phyloP scores from a whole-genome alignment of 2,113 vertebrate genomes.

The Tetrao urogallus region DNA sequence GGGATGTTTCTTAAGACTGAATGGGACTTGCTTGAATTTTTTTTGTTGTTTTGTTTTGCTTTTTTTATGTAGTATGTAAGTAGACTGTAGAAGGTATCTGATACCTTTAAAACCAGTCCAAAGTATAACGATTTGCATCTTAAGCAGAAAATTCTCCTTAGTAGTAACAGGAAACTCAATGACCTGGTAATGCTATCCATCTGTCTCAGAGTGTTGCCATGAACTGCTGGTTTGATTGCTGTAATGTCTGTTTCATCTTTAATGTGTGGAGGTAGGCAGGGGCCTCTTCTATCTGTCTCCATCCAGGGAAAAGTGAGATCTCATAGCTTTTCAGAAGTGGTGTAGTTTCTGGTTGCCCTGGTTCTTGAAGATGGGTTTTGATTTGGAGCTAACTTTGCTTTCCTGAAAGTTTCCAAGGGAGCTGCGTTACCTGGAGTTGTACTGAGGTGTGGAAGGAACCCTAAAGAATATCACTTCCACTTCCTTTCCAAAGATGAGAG shows the following conservation, averaged over 20 bases:
- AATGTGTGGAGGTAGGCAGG: conserved; percentile 26
- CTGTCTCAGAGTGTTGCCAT: conserved; percentile 57
- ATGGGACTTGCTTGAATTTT: conserved; percentile 18
- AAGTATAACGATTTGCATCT: neutral
- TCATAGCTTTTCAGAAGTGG: neutral
- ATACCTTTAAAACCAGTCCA: conserved; percentile 35
- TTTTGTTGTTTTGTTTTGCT: neutral
- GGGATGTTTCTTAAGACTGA: conserved; percentile 59
- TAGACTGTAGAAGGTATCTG: conserved; percentile 23
- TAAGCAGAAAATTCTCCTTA: conserved; percentile 43
- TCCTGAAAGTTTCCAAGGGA: conserved; percentile 25
- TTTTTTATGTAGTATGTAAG: neutral
- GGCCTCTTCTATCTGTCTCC: conserved; percentile 28
- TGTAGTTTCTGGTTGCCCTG: neutral
- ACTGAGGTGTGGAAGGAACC: neutral
- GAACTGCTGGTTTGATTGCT: conserved; percentile 56
- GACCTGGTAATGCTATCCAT: conserved; percentile 61
- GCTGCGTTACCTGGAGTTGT: neutral
- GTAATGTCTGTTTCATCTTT: conserved; percentile 53
- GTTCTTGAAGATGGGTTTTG: neutral
- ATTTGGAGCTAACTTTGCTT: neutral
- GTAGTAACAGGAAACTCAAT: conserved; percentile 57
- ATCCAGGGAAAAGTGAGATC: neutral
- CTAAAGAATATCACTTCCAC: neutral
- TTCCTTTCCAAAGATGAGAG: neutral